phyloP scores from a whole-genome alignment of 2,888 invertebrate genomes.

The Julus scanicus region DNA sequence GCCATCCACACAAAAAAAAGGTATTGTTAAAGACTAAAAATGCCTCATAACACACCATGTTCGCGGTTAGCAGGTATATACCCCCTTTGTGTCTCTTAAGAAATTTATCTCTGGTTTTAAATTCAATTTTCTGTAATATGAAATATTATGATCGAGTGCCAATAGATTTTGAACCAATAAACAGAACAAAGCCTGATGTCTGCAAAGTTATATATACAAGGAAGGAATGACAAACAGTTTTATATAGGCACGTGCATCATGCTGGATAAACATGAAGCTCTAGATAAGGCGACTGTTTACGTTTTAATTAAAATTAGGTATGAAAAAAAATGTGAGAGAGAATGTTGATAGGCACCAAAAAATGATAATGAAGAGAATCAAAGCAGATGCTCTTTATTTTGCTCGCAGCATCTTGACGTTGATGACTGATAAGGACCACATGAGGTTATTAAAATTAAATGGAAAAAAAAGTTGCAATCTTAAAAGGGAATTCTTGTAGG shows the following conservation, averaged over 20 bases:
- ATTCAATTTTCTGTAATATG: background rate
- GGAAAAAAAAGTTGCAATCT: slow-evolving; percentile 6
- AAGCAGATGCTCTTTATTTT: background rate
- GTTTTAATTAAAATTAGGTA: slow-evolving; percentile 35
- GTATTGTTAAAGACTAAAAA: too few relatives aligned
- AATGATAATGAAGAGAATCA: background rate
- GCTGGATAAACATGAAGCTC: background rate
- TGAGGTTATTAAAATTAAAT: slow-evolving; percentile 25
- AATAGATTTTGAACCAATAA: background rate
- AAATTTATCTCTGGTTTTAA: background rate
- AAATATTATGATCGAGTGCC: background rate
- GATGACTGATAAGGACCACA: background rate
- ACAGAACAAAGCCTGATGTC: background rate
- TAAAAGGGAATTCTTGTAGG: background rate
- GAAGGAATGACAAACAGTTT: background rate
- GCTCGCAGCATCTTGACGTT: background rate
- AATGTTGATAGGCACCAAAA: background rate
- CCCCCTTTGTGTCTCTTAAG: too few relatives aligned
- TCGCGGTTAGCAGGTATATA: too few relatives aligned
- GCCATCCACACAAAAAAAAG: too few relatives aligned
- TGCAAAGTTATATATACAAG: background rate
- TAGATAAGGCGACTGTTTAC: background rate
- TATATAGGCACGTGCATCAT: background rate
- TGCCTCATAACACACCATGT: too few relatives aligned
- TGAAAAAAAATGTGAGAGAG: background rate